Percentiles rank a stretch among this genome's conserved stretches.
These are phyloP conservation scores for Antheraea pernyi DNA, from an alignment of 1,140 invertebrate species.

Conservation along the genomic window DNA sequence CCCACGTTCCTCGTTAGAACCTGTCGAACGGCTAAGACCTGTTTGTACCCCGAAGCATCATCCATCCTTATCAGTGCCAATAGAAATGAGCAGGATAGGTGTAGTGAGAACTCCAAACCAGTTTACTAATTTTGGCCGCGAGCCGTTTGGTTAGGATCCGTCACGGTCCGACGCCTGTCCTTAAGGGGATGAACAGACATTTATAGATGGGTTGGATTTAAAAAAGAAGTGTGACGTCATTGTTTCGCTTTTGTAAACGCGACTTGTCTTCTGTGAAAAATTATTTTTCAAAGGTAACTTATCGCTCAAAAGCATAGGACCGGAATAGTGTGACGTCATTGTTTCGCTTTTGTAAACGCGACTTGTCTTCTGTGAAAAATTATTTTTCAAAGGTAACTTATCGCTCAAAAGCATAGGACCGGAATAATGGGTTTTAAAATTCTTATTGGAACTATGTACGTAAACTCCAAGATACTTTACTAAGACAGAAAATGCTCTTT, in stretches of 20 bases:
- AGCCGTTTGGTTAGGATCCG: slow-evolving; percentile 35
- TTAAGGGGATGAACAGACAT: slow-evolving; percentile 34
- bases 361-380: neutral
- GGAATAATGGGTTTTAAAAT: neutral
- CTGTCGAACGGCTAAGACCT: slow-evolving; percentile 21
- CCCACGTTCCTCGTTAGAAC: slow-evolving; percentile 25
- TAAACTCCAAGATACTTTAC: too few relatives aligned
- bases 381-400: too few relatives aligned
- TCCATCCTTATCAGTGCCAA: neutral
- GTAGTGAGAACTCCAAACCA: slow-evolving; percentile 5
- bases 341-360: neutral
- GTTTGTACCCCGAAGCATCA: neutral
- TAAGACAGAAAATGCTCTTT: too few relatives aligned
- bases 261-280: neutral
- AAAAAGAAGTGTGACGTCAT: neutral
- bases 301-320: too few relatives aligned
- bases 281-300: too few relatives aligned
- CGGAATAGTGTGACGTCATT: neutral
- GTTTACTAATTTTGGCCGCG: slow-evolving; percentile 28
- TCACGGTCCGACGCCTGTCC: slow-evolving; percentile 50
- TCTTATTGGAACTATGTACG: too few relatives aligned
- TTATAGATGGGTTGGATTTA: slow-evolving; percentile 27
- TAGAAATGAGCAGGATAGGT: neutral
- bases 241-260: neutral
- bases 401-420: too few relatives aligned